Evolutionary conservation across 1,140 invertebrate species (phyloP).

Genomic region (Drosophila mayri): DNA sequence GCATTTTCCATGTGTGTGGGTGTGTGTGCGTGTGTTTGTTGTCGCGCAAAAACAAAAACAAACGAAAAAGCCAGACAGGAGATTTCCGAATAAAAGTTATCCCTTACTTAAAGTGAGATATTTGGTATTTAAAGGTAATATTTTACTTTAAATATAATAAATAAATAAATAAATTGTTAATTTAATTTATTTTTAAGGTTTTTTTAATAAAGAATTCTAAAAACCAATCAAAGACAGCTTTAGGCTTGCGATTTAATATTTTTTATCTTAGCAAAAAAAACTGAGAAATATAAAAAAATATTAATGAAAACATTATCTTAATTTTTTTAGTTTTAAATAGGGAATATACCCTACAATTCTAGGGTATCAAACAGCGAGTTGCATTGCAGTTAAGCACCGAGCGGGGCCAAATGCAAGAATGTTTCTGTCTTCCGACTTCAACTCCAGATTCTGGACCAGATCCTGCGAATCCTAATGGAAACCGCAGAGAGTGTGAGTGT

Average conservation of each 20-base stretch:
- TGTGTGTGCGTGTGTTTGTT: conserved; percentile 8
- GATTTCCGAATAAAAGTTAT: background rate
- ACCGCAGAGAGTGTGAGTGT: conserved; percentile 8
- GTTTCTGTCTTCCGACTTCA: conserved; percentile 24
- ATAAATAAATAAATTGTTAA: background rate
- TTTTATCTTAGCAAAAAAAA: background rate
- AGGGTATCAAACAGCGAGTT: conserved; percentile 5
- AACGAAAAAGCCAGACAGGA: background rate
- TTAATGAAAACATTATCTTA: too few species aligned
- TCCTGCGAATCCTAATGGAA: conserved; percentile 38
- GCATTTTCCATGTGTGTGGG: conserved; percentile 5
- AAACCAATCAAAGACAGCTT: background rate
- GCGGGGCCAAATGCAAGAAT: conserved; percentile 20
- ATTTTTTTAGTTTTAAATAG: background rate
- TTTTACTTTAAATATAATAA: background rate
- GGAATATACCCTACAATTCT: background rate
- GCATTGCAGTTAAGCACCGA: conserved; percentile 16
- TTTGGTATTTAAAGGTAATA: background rate
- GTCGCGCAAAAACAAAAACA: conserved; percentile 38
- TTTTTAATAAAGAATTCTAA: background rate
- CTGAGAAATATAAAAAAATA: background rate
- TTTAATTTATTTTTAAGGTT: background rate
- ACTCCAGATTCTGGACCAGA: conserved; percentile 14
- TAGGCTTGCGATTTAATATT: background rate
- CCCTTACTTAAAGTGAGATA: background rate